Conservation (phyloP, 2,113 vertebrate species). For the Ondatra zibethicus region DNA sequence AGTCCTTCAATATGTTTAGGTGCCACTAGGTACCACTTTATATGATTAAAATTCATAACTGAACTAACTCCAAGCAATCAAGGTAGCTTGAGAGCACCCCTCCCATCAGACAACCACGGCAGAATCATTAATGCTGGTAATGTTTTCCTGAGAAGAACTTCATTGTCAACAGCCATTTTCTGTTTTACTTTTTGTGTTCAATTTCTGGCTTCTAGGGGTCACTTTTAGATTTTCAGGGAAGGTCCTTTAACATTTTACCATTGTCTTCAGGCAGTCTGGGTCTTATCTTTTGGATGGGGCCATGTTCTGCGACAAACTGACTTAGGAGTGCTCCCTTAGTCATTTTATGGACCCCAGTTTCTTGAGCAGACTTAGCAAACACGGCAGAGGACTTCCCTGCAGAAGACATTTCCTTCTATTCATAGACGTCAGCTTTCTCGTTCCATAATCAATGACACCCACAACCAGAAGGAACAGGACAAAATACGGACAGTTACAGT, state of each 20-base stretch:
- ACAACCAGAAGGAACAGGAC: constrained; percentile 40
- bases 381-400: constrained; percentile 67
- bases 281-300: constrained; percentile 69
- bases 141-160: neutral
- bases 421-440: constrained; percentile 59
- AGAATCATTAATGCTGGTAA: neutral
- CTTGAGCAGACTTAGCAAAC: constrained; percentile 73
- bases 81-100: neutral
- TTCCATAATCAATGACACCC: constrained; percentile 68
- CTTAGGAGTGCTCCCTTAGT: constrained; percentile 50
- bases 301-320: constrained; percentile 64
- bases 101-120: neutral
- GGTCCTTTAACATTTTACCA: neutral
- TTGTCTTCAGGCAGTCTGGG: constrained; percentile 41
- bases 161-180: neutral
- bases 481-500: constrained; percentile 60
- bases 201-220: neutral
- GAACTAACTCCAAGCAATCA: neutral
- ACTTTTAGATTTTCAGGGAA: neutral
- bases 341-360: constrained; percentile 48
- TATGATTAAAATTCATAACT: constrained; percentile 10
- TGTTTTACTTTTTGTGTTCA: neutral
- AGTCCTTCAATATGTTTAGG: neutral
- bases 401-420: constrained; percentile 81
- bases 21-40: neutral